Evolutionary conservation across 2,888 invertebrate genomes (phyloP).

Genomic region (Synergus itoensis): DNA sequence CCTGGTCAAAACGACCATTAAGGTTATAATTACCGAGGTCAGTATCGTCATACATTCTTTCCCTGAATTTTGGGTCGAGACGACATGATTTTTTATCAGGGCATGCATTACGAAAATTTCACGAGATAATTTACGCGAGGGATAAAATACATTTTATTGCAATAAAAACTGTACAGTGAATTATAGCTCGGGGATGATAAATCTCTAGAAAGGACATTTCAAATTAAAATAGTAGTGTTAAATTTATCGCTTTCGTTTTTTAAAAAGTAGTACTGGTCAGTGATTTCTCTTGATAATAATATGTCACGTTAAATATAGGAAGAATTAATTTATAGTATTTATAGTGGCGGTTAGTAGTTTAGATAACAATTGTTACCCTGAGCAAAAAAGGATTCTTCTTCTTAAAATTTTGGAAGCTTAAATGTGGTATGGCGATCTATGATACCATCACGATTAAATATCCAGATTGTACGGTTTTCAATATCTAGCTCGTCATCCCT

Average conservation of each 20-base stretch:
- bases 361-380: background rate
- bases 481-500: too few relatives aligned
- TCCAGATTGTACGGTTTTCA: too few relatives aligned
- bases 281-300: background rate
- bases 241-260: background rate
- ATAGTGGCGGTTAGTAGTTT: background rate
- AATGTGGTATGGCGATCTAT: too few relatives aligned
- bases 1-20: conserved; percentile 43
- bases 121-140: background rate
- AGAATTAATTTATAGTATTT: background rate
- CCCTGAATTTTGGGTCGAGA: conserved; percentile 7
- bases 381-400: too few relatives aligned
- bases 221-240: conserved; percentile 7
- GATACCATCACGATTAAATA: too few relatives aligned
- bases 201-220: background rate
- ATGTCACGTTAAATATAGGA: background rate
- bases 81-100: conserved; percentile 6
- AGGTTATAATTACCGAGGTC: conserved; percentile 48
- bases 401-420: too few relatives aligned
- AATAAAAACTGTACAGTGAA: background rate
- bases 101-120: background rate
- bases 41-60: conserved; percentile 42
- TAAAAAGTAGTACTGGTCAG: background rate
- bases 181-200: conserved; percentile 6
- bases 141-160: conserved; percentile 6